Percentiles rank a stretch among this genome's conserved stretches.
phyloP scores from a whole-genome alignment of 1,140 invertebrate genomes.

The Aradophagus sp. region DNA sequence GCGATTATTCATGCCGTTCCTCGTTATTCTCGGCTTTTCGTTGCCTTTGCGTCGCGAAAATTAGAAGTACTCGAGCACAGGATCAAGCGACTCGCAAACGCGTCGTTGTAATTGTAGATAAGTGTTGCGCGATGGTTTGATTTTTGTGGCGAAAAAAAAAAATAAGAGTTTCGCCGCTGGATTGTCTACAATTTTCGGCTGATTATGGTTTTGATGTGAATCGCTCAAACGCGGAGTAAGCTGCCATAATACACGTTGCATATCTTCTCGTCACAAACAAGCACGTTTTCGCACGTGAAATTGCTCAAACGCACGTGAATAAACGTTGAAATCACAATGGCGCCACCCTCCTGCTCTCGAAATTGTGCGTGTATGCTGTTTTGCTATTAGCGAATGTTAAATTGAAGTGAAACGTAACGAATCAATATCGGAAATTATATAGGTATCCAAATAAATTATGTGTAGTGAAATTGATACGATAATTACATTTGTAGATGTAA shows the following conservation, averaged over 20 bases:
- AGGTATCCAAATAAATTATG: too few relatives aligned
- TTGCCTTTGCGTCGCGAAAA: too few relatives aligned
- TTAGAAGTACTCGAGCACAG: too few relatives aligned
- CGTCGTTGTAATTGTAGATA: too few relatives aligned
- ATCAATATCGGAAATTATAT: too few relatives aligned
- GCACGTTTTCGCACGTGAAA: constrained; percentile 43
- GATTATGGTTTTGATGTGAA: constrained; percentile 44
- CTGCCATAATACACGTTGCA: constrained; percentile 33
- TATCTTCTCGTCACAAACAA: constrained; percentile 42
- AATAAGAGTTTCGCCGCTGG: constrained; percentile 1
- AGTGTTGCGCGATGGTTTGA: too few relatives aligned
- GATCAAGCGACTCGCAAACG: too few relatives aligned
- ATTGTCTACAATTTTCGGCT: constrained; percentile 31
- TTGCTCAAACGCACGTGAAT: constrained; percentile 40
- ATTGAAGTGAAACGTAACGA: too few relatives aligned
- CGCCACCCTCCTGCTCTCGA: constrained; percentile 16
- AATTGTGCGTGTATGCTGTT: constrained; percentile 14
- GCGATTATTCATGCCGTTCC: constrained; percentile 19
- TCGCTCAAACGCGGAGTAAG: constrained; percentile 28
- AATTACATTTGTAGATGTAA: too few relatives aligned
- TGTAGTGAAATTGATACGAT: too few relatives aligned
- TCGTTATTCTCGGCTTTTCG: constrained; percentile 2
- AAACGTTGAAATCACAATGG: constrained; percentile 40
- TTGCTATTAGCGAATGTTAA: constrained; percentile 7
- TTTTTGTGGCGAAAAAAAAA: constrained; percentile 4